Base-by-base conservation (phyloP, 2,113 vertebrate genomes). In the Coturnix japonica region DNA sequence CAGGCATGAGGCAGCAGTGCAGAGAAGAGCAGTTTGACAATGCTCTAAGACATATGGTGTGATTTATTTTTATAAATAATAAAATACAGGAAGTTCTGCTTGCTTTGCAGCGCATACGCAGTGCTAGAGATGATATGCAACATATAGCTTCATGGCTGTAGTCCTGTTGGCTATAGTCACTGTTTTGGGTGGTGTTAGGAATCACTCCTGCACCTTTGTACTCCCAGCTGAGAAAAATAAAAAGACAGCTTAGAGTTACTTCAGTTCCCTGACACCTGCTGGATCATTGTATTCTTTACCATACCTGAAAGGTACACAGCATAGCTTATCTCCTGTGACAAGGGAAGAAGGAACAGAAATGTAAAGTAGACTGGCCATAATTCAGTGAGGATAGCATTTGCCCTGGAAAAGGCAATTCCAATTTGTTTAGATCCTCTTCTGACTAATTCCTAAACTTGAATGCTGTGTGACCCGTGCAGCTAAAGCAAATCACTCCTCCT, bases 401-500 rank as follows among this genome's bases (percentile, higher is more conserved):
- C 66, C 28, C 35, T 57, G 60, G 47, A 63, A 53, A 78, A 63
- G 43, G 54, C 37, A 53, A 28, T 73, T 74, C 41, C 5, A 17
- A 17, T 51, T 86, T 73, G 60, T 28, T 57, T 59, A 53, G 44
- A 31, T 37, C 46, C 51, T 28, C 51, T 56, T 80, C 64, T 80
- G 57, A 31, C 39, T 60, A 37, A 43, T 56, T 66, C 39, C 79
- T 60, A 44, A 70, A 63, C 44, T 26, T 13, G 22, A 66, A 60
- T 54, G 33, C 57, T 57, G 17, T 4, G 28, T 57, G 63, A 60
- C 74, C 51, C 35, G 4, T 1, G 3, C n/a, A 51, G 33, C 54
- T 87, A 84, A 75, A 73, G 23, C 26, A 84, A 86, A 72, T 81
- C 39, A 35, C 41, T 91, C 41, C 67, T 87, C 37, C 74, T 87